A percentile compares a stretch with the other conserved stretches of the same genome.
Conservation (phyloP, 2,888 invertebrate species). For the Creontiades dilutus region DNA sequence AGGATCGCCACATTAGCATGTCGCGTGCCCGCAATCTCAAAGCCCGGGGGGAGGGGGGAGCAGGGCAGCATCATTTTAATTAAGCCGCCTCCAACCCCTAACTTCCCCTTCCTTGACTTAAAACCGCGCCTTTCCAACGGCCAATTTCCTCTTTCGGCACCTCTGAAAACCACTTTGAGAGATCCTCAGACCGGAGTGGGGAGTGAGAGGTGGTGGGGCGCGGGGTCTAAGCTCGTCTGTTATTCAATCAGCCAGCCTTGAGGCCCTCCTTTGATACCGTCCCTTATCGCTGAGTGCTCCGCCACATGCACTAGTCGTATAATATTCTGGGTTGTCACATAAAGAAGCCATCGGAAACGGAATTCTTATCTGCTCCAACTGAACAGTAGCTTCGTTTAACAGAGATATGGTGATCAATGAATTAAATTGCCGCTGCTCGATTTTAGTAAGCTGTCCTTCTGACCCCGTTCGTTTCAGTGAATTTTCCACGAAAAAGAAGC, state of each 20-base stretch:
- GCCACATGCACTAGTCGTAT: background rate
- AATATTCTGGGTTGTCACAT: background rate
- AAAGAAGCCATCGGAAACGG: background rate
- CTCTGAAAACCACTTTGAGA: slow-evolving; percentile 37
- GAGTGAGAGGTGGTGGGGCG: no score
- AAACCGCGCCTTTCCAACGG: slow-evolving; percentile 52
- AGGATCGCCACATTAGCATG: slow-evolving; percentile 24
- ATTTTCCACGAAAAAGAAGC: no score
- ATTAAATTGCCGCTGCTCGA: no score
- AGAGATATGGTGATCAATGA: no score
- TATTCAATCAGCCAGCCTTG: slow-evolving; percentile 1
- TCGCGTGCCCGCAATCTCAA: slow-evolving; percentile 56
- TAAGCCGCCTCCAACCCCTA: slow-evolving; percentile 26
- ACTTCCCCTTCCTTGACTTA: background rate
- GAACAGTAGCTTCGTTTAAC: no score
- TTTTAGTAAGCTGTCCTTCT: no score
- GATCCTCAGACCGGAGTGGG: background rate
- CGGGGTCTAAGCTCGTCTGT: background rate
- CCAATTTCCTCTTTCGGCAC: slow-evolving; percentile 60
- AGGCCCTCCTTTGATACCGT: background rate
- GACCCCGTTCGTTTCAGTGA: no score
- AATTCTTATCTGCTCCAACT: background rate
- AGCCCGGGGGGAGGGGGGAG: background rate
- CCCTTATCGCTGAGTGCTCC: slow-evolving; percentile 30
- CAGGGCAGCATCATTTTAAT: slow-evolving; percentile 51